A percentile compares a stretch with the other conserved stretches of the same genome.
Conservation (phyloP, 1,140 invertebrate genomes). For the Zelostemma sp. region DNA sequence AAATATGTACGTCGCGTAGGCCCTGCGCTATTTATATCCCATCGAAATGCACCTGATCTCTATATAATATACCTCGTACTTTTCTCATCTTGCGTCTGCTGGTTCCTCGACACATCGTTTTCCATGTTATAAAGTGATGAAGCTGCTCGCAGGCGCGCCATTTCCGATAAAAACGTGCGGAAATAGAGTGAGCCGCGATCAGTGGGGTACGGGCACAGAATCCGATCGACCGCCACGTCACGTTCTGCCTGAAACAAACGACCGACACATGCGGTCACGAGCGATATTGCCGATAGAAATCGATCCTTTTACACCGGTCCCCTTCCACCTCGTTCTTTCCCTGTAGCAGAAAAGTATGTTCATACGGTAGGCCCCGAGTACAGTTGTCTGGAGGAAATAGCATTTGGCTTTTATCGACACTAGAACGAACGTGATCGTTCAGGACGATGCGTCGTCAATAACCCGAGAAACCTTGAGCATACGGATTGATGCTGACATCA, state of each 20-base stretch:
- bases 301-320: constrained; percentile 22
- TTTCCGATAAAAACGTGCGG: constrained; percentile 36
- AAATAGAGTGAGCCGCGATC: constrained; percentile 42
- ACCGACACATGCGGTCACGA: constrained; percentile 43
- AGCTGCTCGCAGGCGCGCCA: constrained; percentile 24
- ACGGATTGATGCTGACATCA: constrained; percentile 25
- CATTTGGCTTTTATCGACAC: constrained; percentile 36
- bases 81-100: constrained; percentile 1
- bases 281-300: constrained; percentile 41
- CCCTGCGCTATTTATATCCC: not conserved
- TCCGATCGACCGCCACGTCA: constrained; percentile 40
- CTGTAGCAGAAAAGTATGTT: constrained; percentile 33
- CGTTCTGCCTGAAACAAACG: constrained; percentile 45
- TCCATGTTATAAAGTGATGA: constrained; percentile 41
- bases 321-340: constrained; percentile 17
- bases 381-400: constrained; percentile 26
- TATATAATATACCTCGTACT: not conserved
- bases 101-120: constrained; percentile 33
- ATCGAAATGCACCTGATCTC: not conserved
- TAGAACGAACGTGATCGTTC: constrained; percentile 36
- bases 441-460: constrained; percentile 33
- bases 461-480: constrained; percentile 21
- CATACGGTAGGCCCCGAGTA: constrained; percentile 23
- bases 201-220: constrained; percentile 31
- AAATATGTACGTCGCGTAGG: not conserved